These are phyloP conservation scores for Babylonia areolata DNA, from an alignment of 1,140 invertebrate species.

Conservation along the genomic window DNA sequence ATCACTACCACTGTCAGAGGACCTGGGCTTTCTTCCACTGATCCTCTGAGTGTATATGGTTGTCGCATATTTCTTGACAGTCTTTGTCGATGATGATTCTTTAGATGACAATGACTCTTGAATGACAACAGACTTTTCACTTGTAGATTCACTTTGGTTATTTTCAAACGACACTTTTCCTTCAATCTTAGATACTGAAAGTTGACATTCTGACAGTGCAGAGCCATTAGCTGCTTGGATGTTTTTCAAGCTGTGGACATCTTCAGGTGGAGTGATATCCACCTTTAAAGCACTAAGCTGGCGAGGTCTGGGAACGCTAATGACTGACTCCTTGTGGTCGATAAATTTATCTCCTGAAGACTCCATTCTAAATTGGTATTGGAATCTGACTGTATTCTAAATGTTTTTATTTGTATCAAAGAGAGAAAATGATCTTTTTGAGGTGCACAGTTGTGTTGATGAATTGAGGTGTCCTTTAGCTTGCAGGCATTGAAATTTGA, in stretches of 20 bases:
- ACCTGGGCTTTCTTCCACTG: constrained; percentile 16
- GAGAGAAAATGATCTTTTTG: no score
- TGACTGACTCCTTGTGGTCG: constrained; percentile 18
- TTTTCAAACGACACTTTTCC: not conserved
- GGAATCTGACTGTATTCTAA: no score
- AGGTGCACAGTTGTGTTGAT: no score
- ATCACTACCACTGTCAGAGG: not conserved
- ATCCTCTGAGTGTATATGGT: constrained; percentile 10
- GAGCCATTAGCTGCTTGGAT: not conserved
- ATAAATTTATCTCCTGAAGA: not conserved
- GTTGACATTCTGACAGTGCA: not conserved
- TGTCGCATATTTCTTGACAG: not conserved
- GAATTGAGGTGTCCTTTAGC: no score
- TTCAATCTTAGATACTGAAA: not conserved
- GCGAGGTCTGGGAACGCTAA: not conserved
- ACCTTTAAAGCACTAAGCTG: not conserved
- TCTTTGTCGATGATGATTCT: not conserved
- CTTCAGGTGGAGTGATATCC: constrained; percentile 14
- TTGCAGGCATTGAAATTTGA: no score
- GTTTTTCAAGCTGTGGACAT: not conserved
- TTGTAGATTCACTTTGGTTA: not conserved
- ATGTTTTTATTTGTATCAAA: no score
- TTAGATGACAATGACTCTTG: not conserved
- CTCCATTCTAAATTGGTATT: not conserved
- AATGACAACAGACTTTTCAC: not conserved